Evolutionary conservation across 2,113 vertebrate genomes (phyloP), one percentile per base, ranked within the genome.

Genomic region (Nettapus auritus): DNA sequence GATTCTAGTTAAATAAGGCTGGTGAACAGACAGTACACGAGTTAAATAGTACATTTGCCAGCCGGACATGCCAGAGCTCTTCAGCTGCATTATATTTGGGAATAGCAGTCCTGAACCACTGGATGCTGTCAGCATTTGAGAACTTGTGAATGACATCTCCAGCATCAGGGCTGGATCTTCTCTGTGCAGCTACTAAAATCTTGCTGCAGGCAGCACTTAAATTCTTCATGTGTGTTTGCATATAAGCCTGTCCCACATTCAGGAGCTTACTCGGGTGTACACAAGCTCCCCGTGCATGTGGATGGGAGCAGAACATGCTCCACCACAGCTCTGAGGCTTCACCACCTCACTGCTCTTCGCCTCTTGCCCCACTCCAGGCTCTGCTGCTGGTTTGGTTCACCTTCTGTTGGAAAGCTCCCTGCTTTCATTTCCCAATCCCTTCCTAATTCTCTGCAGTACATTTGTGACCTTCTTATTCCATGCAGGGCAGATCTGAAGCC

Each of bases 241-340:
- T n/a, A 23, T 7, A 33, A 64, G 6, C 21, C 26, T 57, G 69
- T 2, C 66, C 21, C 69, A 53, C 0, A 0, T 31, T 59, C 57
- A 50, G 88, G 52, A 82, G n/a, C 9, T 53, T 6, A 20, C 60
- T 6, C 46, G 42, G 38, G 22, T 1, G 1, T 17, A 8, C 3
- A 7, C 0, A 1, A 17, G 21, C 42, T 44, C 31, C 23, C 16
- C 18, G 40, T 23, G 29, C 46, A 25, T 60, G 3, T 15, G 56
- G 20, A 11, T 62, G 56, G 46, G 57, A 76, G 48, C 11, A 75
- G 34, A 74, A 25, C 28, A 15, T 1, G 3, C 10, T 57, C 62
- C 46, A 44, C 67, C 6, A 1, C 8, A 25, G 29, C n/a, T 71
- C 75, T 59, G 67, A 38, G 76, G 12, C 0, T 1, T 48, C 57